Percentiles rank a stretch among this genome's conserved stretches.
These are phyloP conservation scores for Daubentonia madagascariensis DNA, from an alignment of 2,113 vertebrate genomes.

Conservation along the genomic window DNA sequence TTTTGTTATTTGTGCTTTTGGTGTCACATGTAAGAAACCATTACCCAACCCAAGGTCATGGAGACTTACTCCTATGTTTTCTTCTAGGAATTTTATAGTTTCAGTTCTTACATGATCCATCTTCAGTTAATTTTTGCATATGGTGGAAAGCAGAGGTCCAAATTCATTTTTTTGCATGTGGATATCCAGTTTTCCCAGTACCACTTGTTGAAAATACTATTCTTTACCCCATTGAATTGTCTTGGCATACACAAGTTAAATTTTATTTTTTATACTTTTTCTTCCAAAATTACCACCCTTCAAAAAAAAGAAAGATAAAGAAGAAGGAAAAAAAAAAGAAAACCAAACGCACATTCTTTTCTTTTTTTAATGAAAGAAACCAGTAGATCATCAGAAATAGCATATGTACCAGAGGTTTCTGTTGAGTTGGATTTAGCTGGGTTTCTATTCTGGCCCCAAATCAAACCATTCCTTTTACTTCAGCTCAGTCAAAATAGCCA, in stretches of 20 bases:
- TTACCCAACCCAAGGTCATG: neutral
- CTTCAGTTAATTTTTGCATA: neutral
- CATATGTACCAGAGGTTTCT: neutral
- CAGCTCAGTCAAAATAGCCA: neutral
- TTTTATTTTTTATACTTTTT: neutral
- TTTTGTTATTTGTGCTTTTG: neutral
- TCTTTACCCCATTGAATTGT: neutral
- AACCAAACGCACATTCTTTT: neutral
- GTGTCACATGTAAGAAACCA: neutral
- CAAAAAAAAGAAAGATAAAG: neutral
- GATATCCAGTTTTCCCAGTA: neutral
- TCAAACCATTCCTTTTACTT: neutral
- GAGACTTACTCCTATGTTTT: neutral
- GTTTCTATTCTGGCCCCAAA: neutral
- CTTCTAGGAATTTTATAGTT: neutral
- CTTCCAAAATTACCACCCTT: neutral
- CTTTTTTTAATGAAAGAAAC: neutral
- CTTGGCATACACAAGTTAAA: neutral
- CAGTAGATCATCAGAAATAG: neutral
- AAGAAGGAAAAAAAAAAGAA: neutral
- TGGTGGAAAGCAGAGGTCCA: neutral
- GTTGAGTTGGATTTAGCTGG: neutral
- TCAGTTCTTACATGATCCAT: neutral
- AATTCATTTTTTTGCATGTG: neutral
- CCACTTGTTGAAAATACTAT: neutral